Evolutionary conservation across 2,797 vertebrate genomes (phyloP).

Genomic region (Arrhamphus sclerolepis): DNA sequence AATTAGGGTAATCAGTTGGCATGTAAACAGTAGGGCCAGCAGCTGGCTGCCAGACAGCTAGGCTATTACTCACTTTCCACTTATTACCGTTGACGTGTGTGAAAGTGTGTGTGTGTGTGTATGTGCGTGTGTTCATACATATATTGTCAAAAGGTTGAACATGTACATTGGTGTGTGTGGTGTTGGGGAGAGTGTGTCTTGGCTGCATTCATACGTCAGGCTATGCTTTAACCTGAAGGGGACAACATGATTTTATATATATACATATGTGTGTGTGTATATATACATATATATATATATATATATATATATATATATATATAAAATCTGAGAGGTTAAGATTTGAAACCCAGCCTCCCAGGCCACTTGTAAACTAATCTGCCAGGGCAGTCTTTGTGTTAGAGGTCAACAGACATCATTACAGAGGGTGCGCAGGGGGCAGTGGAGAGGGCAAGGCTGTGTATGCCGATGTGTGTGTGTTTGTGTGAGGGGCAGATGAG

Average conservation of each 20-base stretch:
- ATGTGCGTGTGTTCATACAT: slow-evolving; percentile 31
- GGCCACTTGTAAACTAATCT: slow-evolving; percentile 81
- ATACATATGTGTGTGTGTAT: too few relatives aligned
- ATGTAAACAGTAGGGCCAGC: slow-evolving; percentile 89
- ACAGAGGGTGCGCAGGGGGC: slow-evolving; percentile 71
- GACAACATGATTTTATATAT: background rate
- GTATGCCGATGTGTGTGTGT: slow-evolving; percentile 54
- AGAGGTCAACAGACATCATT: slow-evolving; percentile 83
- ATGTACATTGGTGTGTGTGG: slow-evolving; percentile 22
- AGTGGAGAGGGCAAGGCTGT: slow-evolving; percentile 63
- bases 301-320: too few relatives aligned
- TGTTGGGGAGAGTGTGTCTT: slow-evolving; percentile 1
- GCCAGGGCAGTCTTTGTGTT: slow-evolving; percentile 73
- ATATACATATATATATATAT: slow-evolving; percentile 31
- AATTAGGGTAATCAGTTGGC: slow-evolving; percentile 93
- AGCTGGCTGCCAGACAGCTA: slow-evolving; percentile 86
- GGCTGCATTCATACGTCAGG: slow-evolving; percentile 2
- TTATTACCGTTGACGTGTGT: slow-evolving; percentile 76
- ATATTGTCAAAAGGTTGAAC: slow-evolving; percentile 36
- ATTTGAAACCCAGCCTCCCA: slow-evolving; percentile 67
- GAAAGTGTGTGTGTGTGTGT: slow-evolving; percentile 43
- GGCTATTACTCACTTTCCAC: slow-evolving; percentile 88
- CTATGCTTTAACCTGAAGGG: background rate
- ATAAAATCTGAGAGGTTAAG: slow-evolving; percentile 61
- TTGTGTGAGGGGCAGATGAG: slow-evolving; percentile 76